These are phyloP conservation scores for Pelecanoides urinatrix DNA, from an alignment of 2,113 vertebrate species.

Conservation along the genomic window DNA sequence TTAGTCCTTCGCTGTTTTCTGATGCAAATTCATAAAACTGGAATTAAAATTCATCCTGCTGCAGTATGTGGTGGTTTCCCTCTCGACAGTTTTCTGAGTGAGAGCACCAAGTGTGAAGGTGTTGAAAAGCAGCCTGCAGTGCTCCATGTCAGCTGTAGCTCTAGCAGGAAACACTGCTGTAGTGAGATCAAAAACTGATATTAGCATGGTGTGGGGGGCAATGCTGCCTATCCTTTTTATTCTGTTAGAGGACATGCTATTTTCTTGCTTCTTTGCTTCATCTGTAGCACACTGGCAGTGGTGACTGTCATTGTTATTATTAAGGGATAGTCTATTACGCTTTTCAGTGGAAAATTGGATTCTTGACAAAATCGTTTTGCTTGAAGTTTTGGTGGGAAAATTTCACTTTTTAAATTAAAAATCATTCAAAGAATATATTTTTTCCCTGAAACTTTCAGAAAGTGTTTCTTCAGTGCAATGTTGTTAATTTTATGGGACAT, in stretches of 20 bases:
- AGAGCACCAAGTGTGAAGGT: conserved; percentile 60
- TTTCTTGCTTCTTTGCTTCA: conserved; percentile 16
- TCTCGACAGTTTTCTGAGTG: conserved; percentile 36
- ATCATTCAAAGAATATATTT: not conserved
- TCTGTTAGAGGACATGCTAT: not conserved
- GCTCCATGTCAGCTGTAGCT: conserved; percentile 36
- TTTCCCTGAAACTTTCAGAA: not conserved
- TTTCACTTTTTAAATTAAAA: not conserved
- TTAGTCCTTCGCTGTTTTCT: not conserved
- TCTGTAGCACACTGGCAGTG: not conserved
- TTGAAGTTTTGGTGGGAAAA: conserved; percentile 18
- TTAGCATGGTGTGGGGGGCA: not conserved
- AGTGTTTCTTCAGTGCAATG: not conserved
- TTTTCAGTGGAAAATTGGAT: conserved; percentile 45
- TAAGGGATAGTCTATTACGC: not conserved
- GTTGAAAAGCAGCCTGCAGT: conserved; percentile 59
- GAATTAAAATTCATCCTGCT: conserved; percentile 46
- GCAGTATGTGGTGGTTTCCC: conserved; percentile 37
- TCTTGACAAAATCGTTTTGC: not conserved
- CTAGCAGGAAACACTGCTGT: conserved; percentile 20
- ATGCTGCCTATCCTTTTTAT: not conserved
- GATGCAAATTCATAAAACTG: conserved; percentile 21
- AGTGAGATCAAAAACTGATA: conserved; percentile 15
- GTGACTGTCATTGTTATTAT: conserved; percentile 2
- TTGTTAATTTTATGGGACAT: conserved; percentile 7